Evolutionary conservation across 2,797 vertebrate species (phyloP), one percentile per base, ranked within the genome.

Genomic region (Australoheros facetus): DNA sequence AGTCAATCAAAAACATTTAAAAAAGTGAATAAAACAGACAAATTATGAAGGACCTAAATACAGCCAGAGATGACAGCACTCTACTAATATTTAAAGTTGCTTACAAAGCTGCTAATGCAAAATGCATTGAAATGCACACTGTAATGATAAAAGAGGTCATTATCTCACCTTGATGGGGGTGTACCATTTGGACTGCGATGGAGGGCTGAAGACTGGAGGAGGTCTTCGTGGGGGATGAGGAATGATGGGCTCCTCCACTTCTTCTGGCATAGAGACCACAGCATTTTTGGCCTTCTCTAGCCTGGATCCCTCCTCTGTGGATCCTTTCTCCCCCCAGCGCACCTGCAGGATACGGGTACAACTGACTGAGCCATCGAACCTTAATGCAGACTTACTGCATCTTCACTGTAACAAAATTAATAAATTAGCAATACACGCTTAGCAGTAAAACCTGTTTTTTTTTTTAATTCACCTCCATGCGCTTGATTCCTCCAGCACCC

Each of bases 221-320:
- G 95, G 91, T 88, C 95, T 96, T 0, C 93, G 93, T 64, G 96
- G 91, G 62, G 90, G 94, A 89, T 89, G 95, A 2, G 93, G 94
- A 55, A 94, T 78, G 62, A 96, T 73, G 4, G 94, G 94, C 39
- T 96, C 97, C 53, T 98, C 96, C 59, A 87, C 80, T 42, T 97
- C 97, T 75, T 98, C 98, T 1, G 96, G 96, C 83, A 98, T 89
- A 17, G 91, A 98, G 75, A 99, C 95, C 77, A 99, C 97, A 32
- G 98, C 98, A 48, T 99, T 97, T 95, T 98, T 99, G 73, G 98
- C 96, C 92, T 97, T 99, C 86, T 97, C 97, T 23, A 99, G 88
- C 17, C 98, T 96, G 0, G 98, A 96, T 1, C 98, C 98, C 94
- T 99, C 98, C 87, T 99, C 98, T 2, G 98, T 99, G 54, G 97